A percentile compares a stretch with the other conserved stretches of the same genome.
Conservation (phyloP, 2,113 vertebrate genomes). For the Pluvialis apricaria region DNA sequence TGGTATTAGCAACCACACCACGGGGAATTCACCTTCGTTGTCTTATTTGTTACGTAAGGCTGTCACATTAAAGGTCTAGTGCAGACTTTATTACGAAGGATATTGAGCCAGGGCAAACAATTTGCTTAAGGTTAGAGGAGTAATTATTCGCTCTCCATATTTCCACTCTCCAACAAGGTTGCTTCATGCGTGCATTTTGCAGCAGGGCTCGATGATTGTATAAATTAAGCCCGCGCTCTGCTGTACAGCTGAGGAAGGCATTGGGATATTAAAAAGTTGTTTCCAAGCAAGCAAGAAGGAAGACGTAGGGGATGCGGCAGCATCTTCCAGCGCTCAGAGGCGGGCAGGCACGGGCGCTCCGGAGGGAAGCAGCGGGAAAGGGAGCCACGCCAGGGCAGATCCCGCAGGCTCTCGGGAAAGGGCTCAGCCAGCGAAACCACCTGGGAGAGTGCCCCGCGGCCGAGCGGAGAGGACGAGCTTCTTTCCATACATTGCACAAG, state of each 20-base stretch:
- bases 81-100: background rate
- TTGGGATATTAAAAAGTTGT: background rate
- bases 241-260: background rate
- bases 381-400: background rate
- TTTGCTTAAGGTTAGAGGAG: background rate
- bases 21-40: background rate
- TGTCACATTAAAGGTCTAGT: background rate
- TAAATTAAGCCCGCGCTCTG: background rate
- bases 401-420: background rate
- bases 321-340: background rate
- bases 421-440: background rate
- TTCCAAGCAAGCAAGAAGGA: background rate
- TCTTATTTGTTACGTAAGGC: conserved; percentile 17
- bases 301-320: background rate
- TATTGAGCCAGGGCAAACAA: background rate
- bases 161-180: background rate
- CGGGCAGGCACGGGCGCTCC: background rate
- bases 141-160: background rate
- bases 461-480: background rate
- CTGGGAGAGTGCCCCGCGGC: background rate
- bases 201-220: background rate
- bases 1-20: background rate
- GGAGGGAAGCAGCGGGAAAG: background rate
- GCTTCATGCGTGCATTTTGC: background rate
- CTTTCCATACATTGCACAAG: background rate